A percentile compares a stretch with the other conserved stretches of the same genome.
Evolutionary conservation across 2,113 vertebrate genomes (phyloP).

Genomic region (Vimba vimba): DNA sequence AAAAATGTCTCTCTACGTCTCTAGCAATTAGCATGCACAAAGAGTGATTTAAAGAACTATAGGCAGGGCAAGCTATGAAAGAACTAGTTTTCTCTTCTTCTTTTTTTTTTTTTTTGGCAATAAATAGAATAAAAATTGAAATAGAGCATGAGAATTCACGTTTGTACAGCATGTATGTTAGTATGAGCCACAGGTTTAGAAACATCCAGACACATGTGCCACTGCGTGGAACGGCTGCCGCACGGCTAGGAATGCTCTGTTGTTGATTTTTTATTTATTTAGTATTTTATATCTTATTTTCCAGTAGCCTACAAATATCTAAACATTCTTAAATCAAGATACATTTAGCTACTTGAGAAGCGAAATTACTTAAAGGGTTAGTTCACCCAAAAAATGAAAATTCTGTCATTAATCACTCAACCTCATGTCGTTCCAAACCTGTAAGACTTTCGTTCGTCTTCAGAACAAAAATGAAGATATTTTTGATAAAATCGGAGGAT

Average conservation of each 20-base stretch:
- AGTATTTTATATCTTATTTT: no score
- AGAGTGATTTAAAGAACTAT: conserved; percentile 50
- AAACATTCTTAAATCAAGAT: no score
- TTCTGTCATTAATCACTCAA: no score
- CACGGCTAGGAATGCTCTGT: conserved; percentile 37
- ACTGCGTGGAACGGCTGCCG: conserved; percentile 31
- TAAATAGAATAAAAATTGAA: conserved; percentile 58
- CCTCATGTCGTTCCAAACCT: no score
- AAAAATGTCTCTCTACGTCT: conserved; percentile 51
- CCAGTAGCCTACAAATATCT: no score
- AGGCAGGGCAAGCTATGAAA: conserved; percentile 59
- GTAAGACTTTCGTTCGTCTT: no score
- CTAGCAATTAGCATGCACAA: conserved; percentile 59
- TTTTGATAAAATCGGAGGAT: no score
- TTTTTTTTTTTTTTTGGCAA: conserved; percentile 52
- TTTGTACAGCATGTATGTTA: conserved; percentile 50
- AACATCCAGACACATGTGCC: conserved; percentile 33
- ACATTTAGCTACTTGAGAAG: no score
- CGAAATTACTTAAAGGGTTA: no score
- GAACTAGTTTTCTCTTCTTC: conserved; percentile 1
- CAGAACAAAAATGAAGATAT: no score
- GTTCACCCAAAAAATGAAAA: no score
- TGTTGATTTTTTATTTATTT: not conserved
- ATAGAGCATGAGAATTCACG: conserved; percentile 29
- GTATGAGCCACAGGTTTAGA: conserved; percentile 42